Evolutionary conservation across 2,113 vertebrate genomes (phyloP), one percentile per base, ranked within the genome.

Genomic region (Galemys pyrenaicus): DNA sequence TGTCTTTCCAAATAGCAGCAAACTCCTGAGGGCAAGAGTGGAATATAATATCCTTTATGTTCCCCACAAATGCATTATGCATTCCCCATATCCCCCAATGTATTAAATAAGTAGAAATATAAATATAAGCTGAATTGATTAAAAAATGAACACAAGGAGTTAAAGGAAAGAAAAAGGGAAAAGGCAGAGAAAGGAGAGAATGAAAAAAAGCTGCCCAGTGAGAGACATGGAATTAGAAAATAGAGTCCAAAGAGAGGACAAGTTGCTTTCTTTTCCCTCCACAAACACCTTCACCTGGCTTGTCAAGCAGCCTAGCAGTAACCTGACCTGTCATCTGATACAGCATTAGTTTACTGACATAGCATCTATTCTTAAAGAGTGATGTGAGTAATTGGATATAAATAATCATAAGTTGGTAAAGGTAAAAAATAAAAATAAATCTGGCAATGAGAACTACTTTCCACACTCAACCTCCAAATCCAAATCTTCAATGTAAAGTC

Each of bases 41-140:
- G 87, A 87, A 73, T 95, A 93, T 92, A 83, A 74, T 96, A 95
- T 92, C 95, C 89, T 94, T 97, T 94, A 97, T 73, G 80, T 93
- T 79, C 65, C 41, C 68, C 82, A 89, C 67, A 88, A 88, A 94
- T 95, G 60, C 80, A 96, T 96, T 93, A 94, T 97, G 93, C 92
- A 97, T 96, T 77, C 39, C 17, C 26, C 37, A 77, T 58, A 60
- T 26, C 71, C 65, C 74, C 49, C 80, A 87, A 54, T 90, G 54
- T 46, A 83, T 92, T 95, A 92, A 91, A 87, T 88, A 95, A 91
- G 81, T 54, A 89, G 41, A 94, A 89, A 94, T 68, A 89, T 77
- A 96, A 96, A 92, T 78, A 94, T 46, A 83, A 93, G 20, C 37
- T 92, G 75, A 54, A 74, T 28, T 94, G 39, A 93, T 94, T 93